Conservation (phyloP, 2,797 vertebrate species). For the Sciaenops ocellatus region DNA sequence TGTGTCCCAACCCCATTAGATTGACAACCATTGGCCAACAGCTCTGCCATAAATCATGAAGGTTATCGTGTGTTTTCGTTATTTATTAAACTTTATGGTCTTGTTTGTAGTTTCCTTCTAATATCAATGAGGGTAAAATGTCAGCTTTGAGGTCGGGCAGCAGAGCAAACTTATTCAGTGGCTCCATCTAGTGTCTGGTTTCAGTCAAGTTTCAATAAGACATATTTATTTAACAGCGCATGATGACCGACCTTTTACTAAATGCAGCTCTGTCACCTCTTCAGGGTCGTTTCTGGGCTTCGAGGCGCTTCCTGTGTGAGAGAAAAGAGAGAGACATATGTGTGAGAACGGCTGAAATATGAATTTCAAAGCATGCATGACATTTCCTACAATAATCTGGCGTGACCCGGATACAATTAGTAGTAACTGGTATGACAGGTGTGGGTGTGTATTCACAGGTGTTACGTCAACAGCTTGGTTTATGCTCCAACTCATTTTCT, state of each 20-base stretch:
- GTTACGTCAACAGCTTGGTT: background rate
- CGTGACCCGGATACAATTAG: background rate
- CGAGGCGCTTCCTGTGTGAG: constrained; percentile 18
- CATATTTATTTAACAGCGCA: no score
- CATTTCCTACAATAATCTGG: background rate
- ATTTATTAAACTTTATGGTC: no score
- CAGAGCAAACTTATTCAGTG: background rate
- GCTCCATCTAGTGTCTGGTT: constrained; percentile 38
- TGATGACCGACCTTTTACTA: constrained; percentile 69
- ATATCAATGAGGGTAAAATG: no score
- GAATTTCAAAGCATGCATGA: background rate
- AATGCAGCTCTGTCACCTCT: constrained; percentile 65
- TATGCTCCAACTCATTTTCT: background rate
- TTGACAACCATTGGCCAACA: no score
- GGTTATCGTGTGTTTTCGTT: no score
- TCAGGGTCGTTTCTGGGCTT: constrained; percentile 46
- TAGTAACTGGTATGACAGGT: background rate
- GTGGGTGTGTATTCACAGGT: background rate
- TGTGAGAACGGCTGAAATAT: background rate
- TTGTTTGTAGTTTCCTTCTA: no score
- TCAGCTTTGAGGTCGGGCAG: no score
- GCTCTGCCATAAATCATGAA: no score
- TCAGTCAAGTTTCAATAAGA: no score
- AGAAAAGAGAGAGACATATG: constrained; percentile 3
- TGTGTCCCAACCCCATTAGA: no score